Evolutionary conservation across 2,797 vertebrate species (phyloP).

Genomic region (Taenioides sp.): DNA sequence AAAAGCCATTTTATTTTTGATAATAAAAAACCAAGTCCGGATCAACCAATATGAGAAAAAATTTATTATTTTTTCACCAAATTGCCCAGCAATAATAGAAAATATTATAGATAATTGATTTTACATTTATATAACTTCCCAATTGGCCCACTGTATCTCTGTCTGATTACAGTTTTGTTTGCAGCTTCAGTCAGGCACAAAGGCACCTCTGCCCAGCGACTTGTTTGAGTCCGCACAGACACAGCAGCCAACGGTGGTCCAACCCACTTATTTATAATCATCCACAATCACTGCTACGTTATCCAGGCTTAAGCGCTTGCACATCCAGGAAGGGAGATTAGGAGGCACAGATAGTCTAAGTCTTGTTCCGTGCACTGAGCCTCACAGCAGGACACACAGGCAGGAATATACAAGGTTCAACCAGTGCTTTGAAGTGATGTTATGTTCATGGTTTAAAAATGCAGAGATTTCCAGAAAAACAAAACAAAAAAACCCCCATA

Average conservation of each 20-base stretch:
- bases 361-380: constrained; percentile 48
- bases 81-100: too few species aligned
- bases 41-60: too few species aligned
- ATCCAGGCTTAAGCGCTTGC: constrained; percentile 76
- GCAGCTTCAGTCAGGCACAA: constrained; percentile 15
- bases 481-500: constrained; percentile 23
- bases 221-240: constrained; percentile 35
- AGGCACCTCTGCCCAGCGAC: constrained; percentile 60
- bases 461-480: constrained; percentile 61
- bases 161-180: constrained; percentile 6
- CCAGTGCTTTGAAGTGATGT: constrained; percentile 53
- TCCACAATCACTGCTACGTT: constrained; percentile 75
- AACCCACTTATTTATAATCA: constrained; percentile 80
- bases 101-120: too few species aligned
- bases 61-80: too few species aligned
- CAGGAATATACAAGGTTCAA: constrained; percentile 18
- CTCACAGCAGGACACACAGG: constrained; percentile 31
- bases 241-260: constrained; percentile 37
- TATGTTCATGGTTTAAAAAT: constrained; percentile 51
- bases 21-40: too few species aligned
- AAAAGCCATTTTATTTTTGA: too few species aligned
- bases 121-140: neutral
- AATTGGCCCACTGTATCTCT: neutral
- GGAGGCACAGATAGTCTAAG: constrained; percentile 70
- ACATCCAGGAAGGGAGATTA: constrained; percentile 72